Base-by-base conservation (phyloP, 2,888 invertebrate genomes). In the Leptinotarsa haldemani region DNA sequence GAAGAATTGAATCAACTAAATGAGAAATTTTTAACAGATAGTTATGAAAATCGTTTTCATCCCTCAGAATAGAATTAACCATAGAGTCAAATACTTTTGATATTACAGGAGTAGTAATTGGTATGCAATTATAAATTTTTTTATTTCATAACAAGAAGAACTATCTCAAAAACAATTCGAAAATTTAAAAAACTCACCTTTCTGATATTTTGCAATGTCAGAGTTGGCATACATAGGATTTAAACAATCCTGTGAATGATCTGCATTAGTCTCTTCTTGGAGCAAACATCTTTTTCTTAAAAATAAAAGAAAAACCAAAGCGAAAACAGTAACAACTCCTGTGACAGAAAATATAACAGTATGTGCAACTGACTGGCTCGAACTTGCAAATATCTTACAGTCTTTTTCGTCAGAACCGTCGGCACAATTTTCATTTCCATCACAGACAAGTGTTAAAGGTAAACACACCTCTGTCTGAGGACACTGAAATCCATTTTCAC, bases 351-450 rank as follows among this genome's bases (percentile, higher is more conserved):
- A 88, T 4, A 90, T 89, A 0, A 91, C 87, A 16, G 90, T 89
- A 4, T 90, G 87, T 47, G 92, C 89, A 71, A 92, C 89, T 78
- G 80, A 76, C 56, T 78, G 77, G 79, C 84, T 89, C 77, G 89
- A 88, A 9, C 88, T 87, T n/a, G 87, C 88, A 16, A 89, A 88
- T 82, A 94, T 94, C 4, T 91, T 90, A 2, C 92, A 90, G 1
- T 91, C 89, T 7, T 90, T 88, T 85, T 96, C 96, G 85, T 96
- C 96, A 0, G 93, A 91, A 1, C 94, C 94, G 87, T 96, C 95
- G 1, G 91, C 92, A 84, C 96, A 96, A 84, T 96, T 92, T 13
- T 91, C 91, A 86, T 91, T 92, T 0, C 93, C 93, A 86, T 96
- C 95, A 82, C 96, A 96, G 1, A 95, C 88, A 9, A 91, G 86